Evolutionary conservation across 2,113 vertebrate species (phyloP).

Genomic region (Cyrtonyx montezumae): DNA sequence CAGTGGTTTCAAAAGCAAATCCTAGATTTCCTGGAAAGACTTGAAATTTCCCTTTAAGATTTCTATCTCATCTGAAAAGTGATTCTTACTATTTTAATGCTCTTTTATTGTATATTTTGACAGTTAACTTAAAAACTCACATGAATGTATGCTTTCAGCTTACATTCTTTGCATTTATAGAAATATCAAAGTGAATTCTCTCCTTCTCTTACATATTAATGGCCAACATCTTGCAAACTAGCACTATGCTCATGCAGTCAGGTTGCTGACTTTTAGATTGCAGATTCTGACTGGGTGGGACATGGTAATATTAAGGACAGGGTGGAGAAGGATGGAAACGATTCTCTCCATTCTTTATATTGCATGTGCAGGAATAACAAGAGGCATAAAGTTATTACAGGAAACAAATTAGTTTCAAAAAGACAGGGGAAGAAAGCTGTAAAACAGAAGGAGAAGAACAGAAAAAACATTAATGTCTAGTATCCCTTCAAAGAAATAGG

Average conservation of each 20-base stretch:
- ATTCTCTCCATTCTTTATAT: neutral
- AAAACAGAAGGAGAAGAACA: neutral
- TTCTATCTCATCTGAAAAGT: neutral
- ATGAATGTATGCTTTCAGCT: neutral
- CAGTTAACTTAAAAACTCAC: neutral
- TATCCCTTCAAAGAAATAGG: neutral
- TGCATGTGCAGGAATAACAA: neutral
- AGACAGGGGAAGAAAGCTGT: neutral
- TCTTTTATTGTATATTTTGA: neutral
- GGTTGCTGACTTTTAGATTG: neutral
- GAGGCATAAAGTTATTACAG: neutral
- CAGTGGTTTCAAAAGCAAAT: constrained; percentile 1
- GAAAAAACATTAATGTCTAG: neutral
- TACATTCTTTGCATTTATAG: neutral
- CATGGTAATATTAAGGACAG: neutral
- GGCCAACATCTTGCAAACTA: neutral
- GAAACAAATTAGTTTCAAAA: neutral
- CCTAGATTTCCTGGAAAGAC: neutral
- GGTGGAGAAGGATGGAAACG: neutral
- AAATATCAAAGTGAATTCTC: neutral
- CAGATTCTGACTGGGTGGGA: neutral
- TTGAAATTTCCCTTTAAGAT: neutral
- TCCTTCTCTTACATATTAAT: neutral
- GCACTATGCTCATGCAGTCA: neutral
- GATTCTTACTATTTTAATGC: neutral